phyloP scores from a whole-genome alignment of 2,113 vertebrate species.

The Microcebus ravelobensis region DNA sequence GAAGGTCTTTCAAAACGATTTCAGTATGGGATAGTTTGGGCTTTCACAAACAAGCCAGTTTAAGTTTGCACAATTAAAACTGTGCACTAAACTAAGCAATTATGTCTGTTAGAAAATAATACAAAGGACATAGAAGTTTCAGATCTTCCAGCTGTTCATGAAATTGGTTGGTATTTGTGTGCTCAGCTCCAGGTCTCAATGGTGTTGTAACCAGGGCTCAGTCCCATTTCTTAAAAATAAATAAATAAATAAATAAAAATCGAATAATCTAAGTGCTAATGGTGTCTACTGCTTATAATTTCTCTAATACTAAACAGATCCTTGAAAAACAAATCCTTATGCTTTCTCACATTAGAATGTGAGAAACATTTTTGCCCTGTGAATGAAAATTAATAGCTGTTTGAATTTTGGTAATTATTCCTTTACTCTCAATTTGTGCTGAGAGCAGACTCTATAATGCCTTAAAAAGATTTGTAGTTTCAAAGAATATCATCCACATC shows the following conservation, averaged over 20 bases:
- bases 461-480: constrained; percentile 35
- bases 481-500: background rate
- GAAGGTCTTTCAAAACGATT: constrained; percentile 2
- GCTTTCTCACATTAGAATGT: background rate
- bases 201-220: background rate
- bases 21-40: background rate
- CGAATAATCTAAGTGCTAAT: background rate
- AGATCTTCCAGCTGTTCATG: constrained; percentile 44
- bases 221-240: background rate
- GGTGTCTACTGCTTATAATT: constrained; percentile 30
- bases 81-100: constrained; percentile 34
- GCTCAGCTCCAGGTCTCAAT: background rate
- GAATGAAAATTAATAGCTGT: constrained; percentile 7
- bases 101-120: constrained; percentile 51
- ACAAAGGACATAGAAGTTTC: constrained; percentile 36
- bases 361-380: constrained; percentile 17
- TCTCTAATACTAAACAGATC: background rate
- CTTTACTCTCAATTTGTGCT: background rate
- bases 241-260: background rate
- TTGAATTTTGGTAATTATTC: constrained; percentile 32
- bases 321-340: background rate
- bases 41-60: constrained; percentile 29
- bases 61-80: constrained; percentile 41
- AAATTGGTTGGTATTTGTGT: constrained; percentile 22
- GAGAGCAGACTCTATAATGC: background rate